Base-by-base conservation (phyloP, 2,888 invertebrate species). In the Metacarcinus magister region DNA sequence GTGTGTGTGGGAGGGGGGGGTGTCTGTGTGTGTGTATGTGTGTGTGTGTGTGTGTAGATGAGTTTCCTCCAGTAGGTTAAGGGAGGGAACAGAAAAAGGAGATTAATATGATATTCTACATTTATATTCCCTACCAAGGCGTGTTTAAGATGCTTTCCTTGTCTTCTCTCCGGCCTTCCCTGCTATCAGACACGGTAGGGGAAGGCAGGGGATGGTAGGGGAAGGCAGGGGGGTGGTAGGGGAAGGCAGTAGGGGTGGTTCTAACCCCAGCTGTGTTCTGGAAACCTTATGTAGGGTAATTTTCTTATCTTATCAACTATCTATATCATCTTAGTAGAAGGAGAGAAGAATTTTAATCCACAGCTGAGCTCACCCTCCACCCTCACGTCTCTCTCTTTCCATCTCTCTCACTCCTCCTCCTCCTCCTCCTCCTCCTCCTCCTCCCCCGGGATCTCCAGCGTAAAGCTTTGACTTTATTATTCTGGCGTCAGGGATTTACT, bases 231-330 rank as follows among this genome's bases (percentile, higher is more conserved):
- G 54, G 16, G 54, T 54, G 28, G 75, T n/a, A n/a, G 75, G 2
- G 28, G 7, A 4, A 28, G 75, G 32, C 39, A 28, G 46, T 48
- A 54, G 13, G 10, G 28, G 54, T 23, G n/a, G 23, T 32, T 46
- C 28, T 16, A 4, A 13, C 3, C 4, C 54, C 94, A 94, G 94
- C 89, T 94, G 94, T 60, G 94, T 46, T 46, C 39, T 60, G 60
- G 44, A 44, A 75, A 82, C 75, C 82, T 93, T 44, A 75, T 46
- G 67, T 32, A 28, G 19, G 8, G 44, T 28, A 19, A 39, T 60
- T 94, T n/a, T 19, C 60, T 90, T 94, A 94, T 94, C 94, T 54
- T 94, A 60, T 54, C 92, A 39, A 32, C 46, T 13, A 28, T n/a
- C 92, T 92, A 13, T 8, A 7, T 92, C 92, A 87, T 87, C 87